Percentiles rank a stretch among this genome's conserved stretches.
phyloP scores from a whole-genome alignment of 1,140 invertebrate genomes.

The Drosophila fuyamai region DNA sequence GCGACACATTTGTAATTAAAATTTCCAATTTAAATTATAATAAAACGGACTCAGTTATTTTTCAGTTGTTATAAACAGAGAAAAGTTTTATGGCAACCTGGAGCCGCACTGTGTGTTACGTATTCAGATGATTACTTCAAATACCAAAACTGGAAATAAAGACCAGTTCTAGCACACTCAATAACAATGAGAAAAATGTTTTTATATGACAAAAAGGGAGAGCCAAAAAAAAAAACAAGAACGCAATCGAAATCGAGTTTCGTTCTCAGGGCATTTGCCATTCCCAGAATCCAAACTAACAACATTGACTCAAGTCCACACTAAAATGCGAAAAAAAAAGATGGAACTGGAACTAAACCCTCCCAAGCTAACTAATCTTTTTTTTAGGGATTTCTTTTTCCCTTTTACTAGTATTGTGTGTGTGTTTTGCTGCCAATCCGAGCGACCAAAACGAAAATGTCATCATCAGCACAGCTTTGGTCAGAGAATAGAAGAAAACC shows the following conservation, averaged over 20 bases:
- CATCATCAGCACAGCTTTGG: slow-evolving; percentile 78
- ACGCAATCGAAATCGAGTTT: slow-evolving; percentile 70
- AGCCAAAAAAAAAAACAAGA: slow-evolving; percentile 11
- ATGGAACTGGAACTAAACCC: slow-evolving; percentile 31
- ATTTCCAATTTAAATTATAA: neutral
- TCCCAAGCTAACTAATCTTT: slow-evolving; percentile 76
- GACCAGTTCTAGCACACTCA: slow-evolving; percentile 19
- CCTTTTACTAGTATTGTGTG: slow-evolving; percentile 6
- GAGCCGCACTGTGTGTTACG: neutral
- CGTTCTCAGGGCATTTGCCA: slow-evolving; percentile 42
- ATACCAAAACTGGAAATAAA: slow-evolving; percentile 4
- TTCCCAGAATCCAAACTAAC: slow-evolving; percentile 48
- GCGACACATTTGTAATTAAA: neutral
- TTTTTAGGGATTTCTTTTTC: slow-evolving; percentile 60
- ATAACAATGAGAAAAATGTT: slow-evolving; percentile 49
- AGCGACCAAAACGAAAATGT: slow-evolving; percentile 77
- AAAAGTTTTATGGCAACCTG: neutral
- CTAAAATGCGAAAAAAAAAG: slow-evolving; percentile 36
- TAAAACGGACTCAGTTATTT: neutral
- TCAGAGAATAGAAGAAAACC: slow-evolving; percentile 36
- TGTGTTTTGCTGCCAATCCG: slow-evolving; percentile 56
- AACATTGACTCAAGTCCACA: slow-evolving; percentile 55
- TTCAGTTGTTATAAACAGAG: too few relatives aligned
- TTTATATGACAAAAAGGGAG: slow-evolving; percentile 41
- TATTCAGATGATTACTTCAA: slow-evolving; percentile 2